phyloP scores from a whole-genome alignment of 2,113 vertebrate genomes.

The Pituophis catenifer region DNA sequence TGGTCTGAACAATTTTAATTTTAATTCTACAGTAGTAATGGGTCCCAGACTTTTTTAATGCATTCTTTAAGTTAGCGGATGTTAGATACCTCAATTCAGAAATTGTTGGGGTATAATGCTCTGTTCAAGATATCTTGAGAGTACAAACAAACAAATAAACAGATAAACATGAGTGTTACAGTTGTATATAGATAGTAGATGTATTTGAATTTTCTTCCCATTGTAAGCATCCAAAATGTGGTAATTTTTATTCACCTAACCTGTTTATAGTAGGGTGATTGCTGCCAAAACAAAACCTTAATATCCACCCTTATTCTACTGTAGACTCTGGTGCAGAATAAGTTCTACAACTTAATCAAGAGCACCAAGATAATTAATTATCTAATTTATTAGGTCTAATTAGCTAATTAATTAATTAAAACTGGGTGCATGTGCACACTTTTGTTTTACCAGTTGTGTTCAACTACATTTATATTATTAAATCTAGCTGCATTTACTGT shows the following conservation, averaged over 20 bases:
- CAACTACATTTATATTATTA: conserved; percentile 11
- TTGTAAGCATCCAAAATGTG: background rate
- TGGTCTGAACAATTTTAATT: background rate
- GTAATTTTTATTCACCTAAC: background rate
- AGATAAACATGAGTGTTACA: background rate
- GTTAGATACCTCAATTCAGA: background rate
- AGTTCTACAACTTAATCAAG: background rate
- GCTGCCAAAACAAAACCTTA: background rate
- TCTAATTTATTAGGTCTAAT: background rate
- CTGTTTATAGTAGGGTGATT: background rate
- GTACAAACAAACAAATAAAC: background rate
- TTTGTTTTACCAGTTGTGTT: background rate
- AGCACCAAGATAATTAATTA: background rate
- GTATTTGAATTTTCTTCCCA: background rate
- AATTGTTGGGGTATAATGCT: background rate
- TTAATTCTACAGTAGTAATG: background rate
- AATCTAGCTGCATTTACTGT: conserved; percentile 4
- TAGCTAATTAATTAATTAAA: background rate
- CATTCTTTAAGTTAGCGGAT: background rate
- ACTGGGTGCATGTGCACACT: background rate
- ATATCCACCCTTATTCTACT: background rate
- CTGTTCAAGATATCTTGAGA: background rate
- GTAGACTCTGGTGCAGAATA: background rate
- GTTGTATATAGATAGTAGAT: background rate
- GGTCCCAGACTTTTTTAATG: background rate